Evolutionary conservation across 2,888 invertebrate species (phyloP), one percentile per base, ranked within the genome.

Genomic region (Calliopum simillimum): DNA sequence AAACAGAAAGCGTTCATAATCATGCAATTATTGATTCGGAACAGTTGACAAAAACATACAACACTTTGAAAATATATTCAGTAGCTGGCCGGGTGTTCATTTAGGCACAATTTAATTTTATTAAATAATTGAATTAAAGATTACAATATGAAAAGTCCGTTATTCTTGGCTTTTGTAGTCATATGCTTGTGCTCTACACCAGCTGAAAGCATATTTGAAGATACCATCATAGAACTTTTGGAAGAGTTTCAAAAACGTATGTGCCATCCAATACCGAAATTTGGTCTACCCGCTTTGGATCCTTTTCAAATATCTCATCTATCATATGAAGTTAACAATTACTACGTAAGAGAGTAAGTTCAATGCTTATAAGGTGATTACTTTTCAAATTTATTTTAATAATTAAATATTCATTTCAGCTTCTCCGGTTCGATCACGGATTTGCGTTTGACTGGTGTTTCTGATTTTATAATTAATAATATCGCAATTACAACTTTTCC

Each of bases 211-310:
- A 0, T 76, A 1, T 73, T 77, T 67, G 84, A 82, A 14, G 70
- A 75, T 8, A 61, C 68, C 33, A 77, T 85, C 61, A 58, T 67
- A 3, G 51, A 71, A 3, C 78, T 84, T 44, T 72, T 85, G 0
- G 75, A 83, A n/a, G 79, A 81, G 67, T 76, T 85, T 21, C 76
- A 80, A 0, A 51, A 64, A 63, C 79, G 85, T 3, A 85, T 85
- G 84, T 85, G 84, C 19, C 82, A 85, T 71, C 80, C 85, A 1
- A 78, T 85, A 65, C 80, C 80, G 0, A 77, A 78, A 67, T 75
- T 79, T 59, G 81, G 81, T 0, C 64, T 84, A 5, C 84, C 84
- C 12, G 80, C 83, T 0, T 59, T 84, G 56, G 84, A 84, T 79
- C 84, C 84, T 1, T 71, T 83, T 8, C 12, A 76, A 69, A 44